These are phyloP conservation scores for Spilarctia lutea DNA, from an alignment of 2,888 invertebrate genomes.

Conservation along the genomic window DNA sequence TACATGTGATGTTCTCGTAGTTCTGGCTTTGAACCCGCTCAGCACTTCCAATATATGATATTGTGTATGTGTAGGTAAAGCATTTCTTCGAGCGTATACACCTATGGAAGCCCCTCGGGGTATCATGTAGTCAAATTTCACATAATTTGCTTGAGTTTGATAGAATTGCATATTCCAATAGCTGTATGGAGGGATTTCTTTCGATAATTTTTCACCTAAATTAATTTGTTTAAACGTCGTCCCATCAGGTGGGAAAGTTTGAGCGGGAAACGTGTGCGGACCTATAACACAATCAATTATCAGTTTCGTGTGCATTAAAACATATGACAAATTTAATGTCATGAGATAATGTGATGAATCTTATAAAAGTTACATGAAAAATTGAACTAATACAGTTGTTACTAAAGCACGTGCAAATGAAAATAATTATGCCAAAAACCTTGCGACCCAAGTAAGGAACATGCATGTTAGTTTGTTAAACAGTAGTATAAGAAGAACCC, in stretches of 20 bases:
- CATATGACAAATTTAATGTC: constrained; percentile 26
- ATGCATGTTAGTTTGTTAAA: constrained; percentile 77
- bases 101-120: constrained; percentile 97
- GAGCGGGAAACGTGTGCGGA: constrained; percentile 95
- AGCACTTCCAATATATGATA: constrained; percentile 98
- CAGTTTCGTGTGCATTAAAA: constrained; percentile 37
- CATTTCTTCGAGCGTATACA: constrained; percentile 97
- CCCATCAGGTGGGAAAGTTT: constrained; percentile 97
- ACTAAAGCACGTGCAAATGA: constrained; percentile 63
- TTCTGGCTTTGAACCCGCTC: constrained; percentile 95
- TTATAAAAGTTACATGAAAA: constrained; percentile 12
- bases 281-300: constrained; percentile 83
- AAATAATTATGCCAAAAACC: constrained; percentile 49
- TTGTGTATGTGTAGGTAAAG: constrained; percentile 97
- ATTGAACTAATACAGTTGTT: constrained; percentile 34
- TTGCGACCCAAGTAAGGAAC: constrained; percentile 43
- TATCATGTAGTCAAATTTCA: constrained; percentile 97
- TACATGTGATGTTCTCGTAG: constrained; percentile 94
- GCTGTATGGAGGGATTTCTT: constrained; percentile 96
- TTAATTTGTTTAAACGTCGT: constrained; percentile 96
- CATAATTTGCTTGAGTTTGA: constrained; percentile 97
- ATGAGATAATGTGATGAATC: constrained; percentile 74
- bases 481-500: constrained; percentile 59
- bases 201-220: constrained; percentile 94
- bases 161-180: constrained; percentile 99